Evolutionary conservation across 2,888 invertebrate species (phyloP).

Genomic region (Coleophora deauratella): DNA sequence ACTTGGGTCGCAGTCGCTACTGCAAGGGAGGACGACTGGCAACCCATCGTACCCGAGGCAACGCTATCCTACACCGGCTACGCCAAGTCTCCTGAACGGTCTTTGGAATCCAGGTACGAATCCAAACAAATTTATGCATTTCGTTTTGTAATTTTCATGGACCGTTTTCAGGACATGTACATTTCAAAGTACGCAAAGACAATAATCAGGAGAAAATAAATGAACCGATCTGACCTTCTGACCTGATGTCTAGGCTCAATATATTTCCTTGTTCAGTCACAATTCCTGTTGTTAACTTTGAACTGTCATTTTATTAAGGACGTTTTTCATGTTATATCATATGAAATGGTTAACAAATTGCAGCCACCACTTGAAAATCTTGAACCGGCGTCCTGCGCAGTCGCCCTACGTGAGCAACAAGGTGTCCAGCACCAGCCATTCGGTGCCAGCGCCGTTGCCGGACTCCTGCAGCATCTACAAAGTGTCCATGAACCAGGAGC

Average conservation of each 20-base stretch:
- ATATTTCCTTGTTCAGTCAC: too few relatives aligned
- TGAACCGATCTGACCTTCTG: too few relatives aligned
- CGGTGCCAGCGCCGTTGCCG: constrained; percentile 30
- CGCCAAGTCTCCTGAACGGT: constrained; percentile 36
- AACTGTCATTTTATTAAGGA: too few relatives aligned
- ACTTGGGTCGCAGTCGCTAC: constrained; percentile 26
- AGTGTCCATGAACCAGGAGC: constrained; percentile 79
- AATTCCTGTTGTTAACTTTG: too few relatives aligned
- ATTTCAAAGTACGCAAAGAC: too few relatives aligned
- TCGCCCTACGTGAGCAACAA: constrained; percentile 34
- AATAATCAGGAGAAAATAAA: too few relatives aligned
- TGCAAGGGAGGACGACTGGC: constrained; percentile 60
- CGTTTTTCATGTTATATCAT: too few relatives aligned
- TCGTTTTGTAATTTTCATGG: too few relatives aligned
- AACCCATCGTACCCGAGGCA: constrained; percentile 59
- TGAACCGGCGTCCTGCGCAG: constrained; percentile 42
- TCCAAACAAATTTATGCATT: not conserved
- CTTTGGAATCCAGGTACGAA: constrained; percentile 40
- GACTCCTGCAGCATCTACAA: constrained; percentile 81
- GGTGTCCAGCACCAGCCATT: constrained; percentile 21
- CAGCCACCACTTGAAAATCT: constrained; percentile 46
- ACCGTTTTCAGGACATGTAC: too few relatives aligned
- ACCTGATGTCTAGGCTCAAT: too few relatives aligned
- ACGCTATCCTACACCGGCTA: constrained; percentile 38
- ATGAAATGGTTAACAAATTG: constrained; percentile 12